phyloP scores from a whole-genome alignment of 2,113 vertebrate species.

The Epinephelus lanceolatus region DNA sequence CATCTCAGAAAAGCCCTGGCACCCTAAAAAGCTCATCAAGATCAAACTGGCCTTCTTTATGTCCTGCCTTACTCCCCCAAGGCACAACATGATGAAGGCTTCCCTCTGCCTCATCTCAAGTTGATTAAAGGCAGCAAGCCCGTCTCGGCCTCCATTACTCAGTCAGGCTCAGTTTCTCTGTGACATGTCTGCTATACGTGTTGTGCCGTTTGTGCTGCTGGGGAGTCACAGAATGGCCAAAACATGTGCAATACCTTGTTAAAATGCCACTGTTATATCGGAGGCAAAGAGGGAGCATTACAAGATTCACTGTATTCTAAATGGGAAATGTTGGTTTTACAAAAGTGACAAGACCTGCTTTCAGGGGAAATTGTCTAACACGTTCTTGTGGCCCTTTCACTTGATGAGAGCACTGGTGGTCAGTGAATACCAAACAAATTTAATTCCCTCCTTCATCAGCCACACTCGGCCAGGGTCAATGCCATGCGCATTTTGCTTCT shows the following conservation, averaged over 20 bases:
- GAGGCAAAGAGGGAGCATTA: slow-evolving; percentile 6
- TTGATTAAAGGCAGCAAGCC: slow-evolving; percentile 79
- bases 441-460: slow-evolving; percentile 59
- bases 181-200: slow-evolving; percentile 16
- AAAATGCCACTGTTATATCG: not conserved
- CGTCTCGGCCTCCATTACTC: slow-evolving; percentile 67
- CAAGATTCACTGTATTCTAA: not conserved
- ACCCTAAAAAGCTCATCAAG: slow-evolving; percentile 83
- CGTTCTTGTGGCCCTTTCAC: slow-evolving; percentile 21
- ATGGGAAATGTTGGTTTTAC: slow-evolving; percentile 1
- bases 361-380: slow-evolving; percentile 5
- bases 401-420: slow-evolving; percentile 21
- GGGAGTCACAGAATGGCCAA: slow-evolving; percentile 2
- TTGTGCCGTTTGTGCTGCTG: slow-evolving; percentile 22
- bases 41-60: slow-evolving; percentile 82
- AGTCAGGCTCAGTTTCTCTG: slow-evolving; percentile 50
- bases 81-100: slow-evolving; percentile 74
- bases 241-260: slow-evolving; percentile 21
- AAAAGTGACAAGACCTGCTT: not conserved
- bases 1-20: slow-evolving; percentile 76
- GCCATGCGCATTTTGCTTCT: slow-evolving; percentile 68
- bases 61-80: slow-evolving; percentile 74
- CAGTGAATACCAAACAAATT: slow-evolving; percentile 58
- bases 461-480: slow-evolving; percentile 64
- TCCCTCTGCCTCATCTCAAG: slow-evolving; percentile 76